Evolutionary conservation across 2,113 vertebrate species (phyloP).

Genomic region (Eulacestoma nigropectus): DNA sequence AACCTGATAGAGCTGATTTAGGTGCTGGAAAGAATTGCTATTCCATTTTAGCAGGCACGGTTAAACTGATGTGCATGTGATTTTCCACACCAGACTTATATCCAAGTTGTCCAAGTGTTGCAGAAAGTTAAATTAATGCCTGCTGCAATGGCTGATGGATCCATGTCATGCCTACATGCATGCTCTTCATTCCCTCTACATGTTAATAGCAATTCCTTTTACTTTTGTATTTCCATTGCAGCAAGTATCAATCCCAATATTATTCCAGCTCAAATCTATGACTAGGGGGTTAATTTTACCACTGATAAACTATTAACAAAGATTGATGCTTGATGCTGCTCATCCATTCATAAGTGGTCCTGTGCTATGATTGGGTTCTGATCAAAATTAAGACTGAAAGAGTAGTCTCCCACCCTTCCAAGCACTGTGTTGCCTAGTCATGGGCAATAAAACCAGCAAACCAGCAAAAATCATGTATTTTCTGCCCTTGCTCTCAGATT

Average conservation of each 20-base stretch:
- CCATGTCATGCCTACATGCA: not conserved
- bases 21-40: not conserved
- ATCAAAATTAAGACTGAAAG: slow-evolving; percentile 22
- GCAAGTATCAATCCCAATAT: not conserved
- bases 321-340: slow-evolving; percentile 8
- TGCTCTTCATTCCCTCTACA: not conserved
- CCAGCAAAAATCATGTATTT: not conserved
- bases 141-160: not conserved
- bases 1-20: slow-evolving; percentile 4
- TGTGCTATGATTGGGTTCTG: not conserved
- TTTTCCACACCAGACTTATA: slow-evolving; percentile 14
- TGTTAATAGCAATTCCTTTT: not conserved
- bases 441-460: not conserved
- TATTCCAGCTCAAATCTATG: slow-evolving; percentile 36
- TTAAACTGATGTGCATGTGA: not conserved
- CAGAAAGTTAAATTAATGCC: slow-evolving; percentile 16
- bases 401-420: not conserved
- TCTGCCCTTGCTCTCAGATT: not conserved
- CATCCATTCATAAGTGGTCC: slow-evolving; percentile 24
- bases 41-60: slow-evolving; percentile 2
- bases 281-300: not conserved
- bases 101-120: not conserved
- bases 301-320: slow-evolving; percentile 27
- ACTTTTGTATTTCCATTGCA: not conserved
- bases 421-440: not conserved